Base-by-base conservation (phyloP, 2,113 vertebrate genomes). In the Furnarius figulus region DNA sequence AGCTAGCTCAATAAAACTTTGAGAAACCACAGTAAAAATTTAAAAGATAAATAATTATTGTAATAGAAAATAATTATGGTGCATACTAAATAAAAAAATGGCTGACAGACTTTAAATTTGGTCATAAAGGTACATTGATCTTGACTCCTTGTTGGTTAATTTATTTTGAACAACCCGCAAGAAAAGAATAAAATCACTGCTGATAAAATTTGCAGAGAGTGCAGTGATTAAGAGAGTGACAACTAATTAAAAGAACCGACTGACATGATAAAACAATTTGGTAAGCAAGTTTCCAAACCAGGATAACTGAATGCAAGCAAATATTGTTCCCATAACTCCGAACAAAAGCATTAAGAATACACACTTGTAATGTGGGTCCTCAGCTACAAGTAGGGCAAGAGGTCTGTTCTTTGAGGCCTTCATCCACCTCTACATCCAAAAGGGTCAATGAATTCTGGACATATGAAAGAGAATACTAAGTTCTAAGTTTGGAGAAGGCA, bases 261-360 rank as follows among this genome's bases (percentile, higher is more conserved):
- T 73, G 44, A 39, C 53, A 25, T n/a, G 49, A 70, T 5, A 56
- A 49, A 88, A 49, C 42, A 85, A 68, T 61, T 40, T 68, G 35
- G 59, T 76, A 50, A 75, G 5, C 24, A 28, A 31, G 12, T 17
- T 86, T 75, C 28, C 49, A 68, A 86, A 79, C 0, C 8, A 62
- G 31, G 2, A 20, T 39, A 55, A 75, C 22, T 28, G 40, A 83
- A 37, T 62, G 61, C 28, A 68, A 72, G 6, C 30, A 74, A 68
- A 5, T 49, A 70, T 2, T 1, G 0, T 79, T 88, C 33, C n/a
- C 35, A 82, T 21, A 23, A 22, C 30, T 63, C 47, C 0, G 0
- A 75, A 87, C n/a, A 73, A 83, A 73, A 93, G 19, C 61, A 68
- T 61, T 56, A 47, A 30, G 49, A 76, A 19, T 27, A 30, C 9